Base-by-base conservation (phyloP, 1,140 invertebrate species). In the Bombus cullumanus region DNA sequence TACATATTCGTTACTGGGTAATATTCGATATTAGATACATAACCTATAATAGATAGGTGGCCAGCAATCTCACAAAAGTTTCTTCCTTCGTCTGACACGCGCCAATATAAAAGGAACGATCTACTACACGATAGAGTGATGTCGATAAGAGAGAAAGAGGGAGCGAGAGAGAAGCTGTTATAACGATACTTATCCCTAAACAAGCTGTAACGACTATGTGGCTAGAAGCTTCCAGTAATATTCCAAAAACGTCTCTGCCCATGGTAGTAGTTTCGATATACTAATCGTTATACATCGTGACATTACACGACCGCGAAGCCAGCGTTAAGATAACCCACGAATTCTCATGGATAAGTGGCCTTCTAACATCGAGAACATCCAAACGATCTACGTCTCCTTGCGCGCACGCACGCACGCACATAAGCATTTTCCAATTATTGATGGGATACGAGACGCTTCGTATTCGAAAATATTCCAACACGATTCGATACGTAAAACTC, bases 291-390 rank as follows among this genome's bases (percentile, higher is more conserved):
- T 8, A 6, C 18, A 3, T n/a, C 34, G 25, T 53, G 18, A 47
- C 39, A 39, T 34, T n/a, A 34, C 39, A 28, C 62, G 41, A 22
- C 31, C 62, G 41, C 62, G 31, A 43, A 66, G 62, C 10, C 22
- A 47, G 41, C 31, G 62, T 79, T 79, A 47, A 66, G 41, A 47
- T 68, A 68, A 68, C 64, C 76, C 4, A 71, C 25, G 62, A 69
- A 69, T 53, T 31, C 43, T 69, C 64, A 28, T 15, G 43, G 43
- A 53, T 80, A 80, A 80, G 34, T 47, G 43, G 18, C 64, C 4
- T 53, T 25, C 8, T n/a, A 53, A 69, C 28, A 39, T 53, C 41
- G 39, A 13, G 22, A 68, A 62, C 10, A 34, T 31, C 66, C 34
- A 68, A 79, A 68, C 66, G 66, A 53, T 62, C 3, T 62, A n/a